Percentiles rank a stretch among this genome's conserved stretches.
Conservation (phyloP, 2,113 vertebrate genomes). For the Aphyosemion australe region DNA sequence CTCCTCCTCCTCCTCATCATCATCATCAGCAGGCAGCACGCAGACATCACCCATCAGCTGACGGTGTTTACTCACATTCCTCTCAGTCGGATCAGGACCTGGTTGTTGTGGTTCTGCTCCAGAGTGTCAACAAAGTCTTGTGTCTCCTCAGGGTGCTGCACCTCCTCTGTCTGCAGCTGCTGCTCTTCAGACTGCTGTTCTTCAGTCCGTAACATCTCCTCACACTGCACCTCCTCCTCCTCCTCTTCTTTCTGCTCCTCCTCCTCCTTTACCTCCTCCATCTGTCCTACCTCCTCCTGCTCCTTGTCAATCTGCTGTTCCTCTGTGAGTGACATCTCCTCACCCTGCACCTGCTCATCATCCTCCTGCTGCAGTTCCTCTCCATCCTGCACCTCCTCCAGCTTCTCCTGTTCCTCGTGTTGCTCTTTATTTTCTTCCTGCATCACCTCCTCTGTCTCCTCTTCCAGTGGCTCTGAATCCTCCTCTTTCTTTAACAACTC, state of each 20-base stretch:
- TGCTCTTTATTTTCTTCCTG: neutral
- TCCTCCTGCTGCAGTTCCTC: slow-evolving; percentile 1
- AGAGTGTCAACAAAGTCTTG: slow-evolving; percentile 53
- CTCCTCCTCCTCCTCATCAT: neutral
- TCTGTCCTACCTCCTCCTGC: slow-evolving; percentile 4
- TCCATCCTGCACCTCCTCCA: slow-evolving; percentile 4
- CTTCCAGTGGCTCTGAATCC: slow-evolving; percentile 2
- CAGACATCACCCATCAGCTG: slow-evolving; percentile 25
- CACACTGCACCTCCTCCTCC: slow-evolving; percentile 8
- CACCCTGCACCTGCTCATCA: neutral
- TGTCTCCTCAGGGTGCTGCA: slow-evolving; percentile 25
- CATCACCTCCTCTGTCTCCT: neutral
- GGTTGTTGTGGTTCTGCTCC: slow-evolving; percentile 64
- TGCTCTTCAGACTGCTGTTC: slow-evolving; percentile 9
- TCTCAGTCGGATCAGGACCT: slow-evolving; percentile 68
- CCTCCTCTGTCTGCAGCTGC: slow-evolving; percentile 19
- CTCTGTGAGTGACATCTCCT: slow-evolving; percentile 18
- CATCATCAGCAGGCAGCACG: neutral
- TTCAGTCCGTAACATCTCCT: slow-evolving; percentile 14
- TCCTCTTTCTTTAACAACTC: neutral
- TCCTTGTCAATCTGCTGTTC: slow-evolving; percentile 31
- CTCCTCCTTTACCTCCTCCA: slow-evolving; percentile 14
- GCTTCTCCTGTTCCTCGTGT: slow-evolving; percentile 11
- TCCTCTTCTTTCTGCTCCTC: slow-evolving; percentile 21
- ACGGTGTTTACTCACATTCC: slow-evolving; percentile 68